Conservation (phyloP, 2,797 vertebrate species). For the Octomys mimax region DNA sequence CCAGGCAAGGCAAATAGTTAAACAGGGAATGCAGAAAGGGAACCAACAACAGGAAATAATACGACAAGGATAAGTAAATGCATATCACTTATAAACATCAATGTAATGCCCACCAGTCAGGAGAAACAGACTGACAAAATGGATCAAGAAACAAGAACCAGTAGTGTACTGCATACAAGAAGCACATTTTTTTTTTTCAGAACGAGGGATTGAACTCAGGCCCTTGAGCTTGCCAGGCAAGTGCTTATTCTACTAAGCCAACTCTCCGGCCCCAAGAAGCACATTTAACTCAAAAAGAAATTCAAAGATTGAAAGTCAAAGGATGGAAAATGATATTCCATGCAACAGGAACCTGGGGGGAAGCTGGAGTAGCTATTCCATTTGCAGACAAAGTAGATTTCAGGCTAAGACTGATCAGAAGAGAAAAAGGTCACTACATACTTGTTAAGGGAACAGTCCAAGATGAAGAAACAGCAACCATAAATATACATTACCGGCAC, state of each 20-base stretch:
- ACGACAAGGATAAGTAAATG: too few relatives aligned
- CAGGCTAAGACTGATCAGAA: too few relatives aligned
- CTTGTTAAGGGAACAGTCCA: background rate
- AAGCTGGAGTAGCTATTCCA: too few relatives aligned
- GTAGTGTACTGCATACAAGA: background rate
- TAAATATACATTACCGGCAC: background rate
- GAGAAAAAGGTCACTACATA: too few relatives aligned
- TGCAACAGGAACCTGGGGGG: background rate
- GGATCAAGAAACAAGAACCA: background rate
- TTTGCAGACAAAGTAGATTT: too few relatives aligned
- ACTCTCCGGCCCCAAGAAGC: too few relatives aligned
- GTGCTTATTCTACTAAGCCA: too few relatives aligned
- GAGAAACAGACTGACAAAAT: background rate
- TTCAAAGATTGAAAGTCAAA: background rate
- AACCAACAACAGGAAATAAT: background rate
- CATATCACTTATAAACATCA: background rate
- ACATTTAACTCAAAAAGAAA: too few relatives aligned
- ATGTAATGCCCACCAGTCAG: background rate
- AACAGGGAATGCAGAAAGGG: background rate
- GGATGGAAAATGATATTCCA: background rate
- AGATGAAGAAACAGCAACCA: background rate
- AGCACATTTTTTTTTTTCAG: too few relatives aligned
- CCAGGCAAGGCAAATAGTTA: background rate
- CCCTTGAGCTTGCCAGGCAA: too few relatives aligned
- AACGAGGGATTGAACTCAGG: too few relatives aligned